Percentiles rank a stretch among this genome's conserved stretches.
phyloP scores from a whole-genome alignment of 1,140 invertebrate genomes.

The Hypothenemus hampei region DNA sequence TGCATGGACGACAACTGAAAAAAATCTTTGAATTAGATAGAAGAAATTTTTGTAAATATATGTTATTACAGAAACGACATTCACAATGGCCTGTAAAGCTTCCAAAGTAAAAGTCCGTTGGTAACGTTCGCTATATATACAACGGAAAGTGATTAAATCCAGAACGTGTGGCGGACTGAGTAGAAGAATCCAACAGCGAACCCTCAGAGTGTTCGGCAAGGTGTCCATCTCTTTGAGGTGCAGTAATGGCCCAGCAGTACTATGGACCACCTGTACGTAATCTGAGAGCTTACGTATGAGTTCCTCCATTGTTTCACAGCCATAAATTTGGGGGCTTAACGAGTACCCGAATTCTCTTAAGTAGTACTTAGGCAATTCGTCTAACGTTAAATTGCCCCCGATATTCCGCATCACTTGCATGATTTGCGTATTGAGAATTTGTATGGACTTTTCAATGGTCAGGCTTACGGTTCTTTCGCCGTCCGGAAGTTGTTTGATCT shows the following conservation, averaged over 20 bases:
- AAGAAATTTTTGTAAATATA: not conserved
- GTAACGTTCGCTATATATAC: conserved; percentile 36
- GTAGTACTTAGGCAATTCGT: conserved; percentile 50
- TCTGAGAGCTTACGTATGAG: conserved; percentile 49
- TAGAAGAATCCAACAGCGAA: conserved; percentile 40
- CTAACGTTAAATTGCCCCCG: conserved; percentile 46
- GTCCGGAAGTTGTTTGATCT: conserved; percentile 53
- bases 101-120: conserved; percentile 36
- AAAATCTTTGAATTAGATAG: not conserved
- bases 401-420: conserved; percentile 48
- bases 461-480: conserved; percentile 55
- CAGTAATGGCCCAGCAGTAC: conserved; percentile 35
- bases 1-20: conserved; percentile 31
- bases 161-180: conserved; percentile 37
- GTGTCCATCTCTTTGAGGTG: conserved; percentile 30
- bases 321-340: conserved; percentile 53
- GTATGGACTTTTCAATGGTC: conserved; percentile 51
- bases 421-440: conserved; percentile 55
- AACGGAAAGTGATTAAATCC: conserved; percentile 32
- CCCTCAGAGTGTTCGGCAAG: conserved; percentile 28
- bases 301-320: conserved; percentile 50
- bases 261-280: conserved; percentile 29
- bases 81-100: conserved; percentile 34
- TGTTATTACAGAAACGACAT: conserved; percentile 36
- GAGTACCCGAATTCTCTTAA: conserved; percentile 56